Evolutionary conservation across 2,797 vertebrate species (phyloP).

Genomic region (Enteromius thamalakanensis): DNA sequence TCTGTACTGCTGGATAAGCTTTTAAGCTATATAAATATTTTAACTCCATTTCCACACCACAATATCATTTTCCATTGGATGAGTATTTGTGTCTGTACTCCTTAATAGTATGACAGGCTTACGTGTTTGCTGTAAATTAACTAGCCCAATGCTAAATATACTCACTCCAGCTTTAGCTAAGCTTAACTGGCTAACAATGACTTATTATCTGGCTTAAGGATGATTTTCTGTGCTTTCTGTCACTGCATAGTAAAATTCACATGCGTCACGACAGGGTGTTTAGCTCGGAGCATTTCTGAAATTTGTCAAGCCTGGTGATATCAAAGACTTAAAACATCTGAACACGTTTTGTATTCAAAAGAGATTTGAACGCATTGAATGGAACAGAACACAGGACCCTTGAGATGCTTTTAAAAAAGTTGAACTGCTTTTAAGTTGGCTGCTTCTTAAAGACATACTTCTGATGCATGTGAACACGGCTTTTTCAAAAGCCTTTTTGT

Average conservation of each 20-base stretch:
- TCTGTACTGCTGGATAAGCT: slow-evolving; percentile 18
- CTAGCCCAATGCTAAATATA: slow-evolving; percentile 39
- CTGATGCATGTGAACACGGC: neutral
- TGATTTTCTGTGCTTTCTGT: slow-evolving; percentile 24
- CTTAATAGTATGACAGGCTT: slow-evolving; percentile 32
- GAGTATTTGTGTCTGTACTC: slow-evolving; percentile 36
- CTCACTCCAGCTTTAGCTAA: slow-evolving; percentile 30
- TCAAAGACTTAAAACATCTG: neutral
- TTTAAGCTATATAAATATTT: slow-evolving; percentile 35
- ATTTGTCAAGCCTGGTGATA: neutral
- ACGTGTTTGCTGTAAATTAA: slow-evolving; percentile 34
- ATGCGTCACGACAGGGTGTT: neutral
- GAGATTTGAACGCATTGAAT: neutral
- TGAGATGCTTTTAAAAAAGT: neutral
- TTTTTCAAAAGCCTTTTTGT: neutral
- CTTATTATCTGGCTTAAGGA: slow-evolving; percentile 40
- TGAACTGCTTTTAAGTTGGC: neutral
- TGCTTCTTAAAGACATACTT: neutral
- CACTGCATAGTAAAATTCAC: neutral
- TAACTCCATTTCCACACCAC: slow-evolving; percentile 18
- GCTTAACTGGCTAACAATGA: slow-evolving; percentile 24
- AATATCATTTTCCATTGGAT: slow-evolving; percentile 25
- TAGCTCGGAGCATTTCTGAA: neutral
- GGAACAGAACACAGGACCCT: neutral
- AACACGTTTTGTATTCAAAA: neutral